Evolutionary conservation across 1,140 invertebrate species (phyloP).

Genomic region (Psilanteris sp.): DNA sequence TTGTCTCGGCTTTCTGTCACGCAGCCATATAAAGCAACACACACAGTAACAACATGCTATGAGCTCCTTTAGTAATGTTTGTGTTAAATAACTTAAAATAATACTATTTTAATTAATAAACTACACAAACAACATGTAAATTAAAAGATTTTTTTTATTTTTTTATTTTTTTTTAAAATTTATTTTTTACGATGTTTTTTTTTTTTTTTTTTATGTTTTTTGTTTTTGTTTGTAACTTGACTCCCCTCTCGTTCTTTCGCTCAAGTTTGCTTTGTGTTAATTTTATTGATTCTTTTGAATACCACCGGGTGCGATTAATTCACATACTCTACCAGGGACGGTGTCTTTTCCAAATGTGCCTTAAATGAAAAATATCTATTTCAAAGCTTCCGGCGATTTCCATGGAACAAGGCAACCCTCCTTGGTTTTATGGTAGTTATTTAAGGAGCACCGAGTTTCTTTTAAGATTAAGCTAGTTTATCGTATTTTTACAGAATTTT

Average conservation of each 20-base stretch:
- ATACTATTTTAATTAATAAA: no score
- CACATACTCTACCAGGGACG: constrained; percentile 55
- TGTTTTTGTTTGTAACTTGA: constrained; percentile 39
- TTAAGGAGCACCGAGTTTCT: constrained; percentile 51
- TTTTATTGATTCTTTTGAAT: constrained; percentile 41
- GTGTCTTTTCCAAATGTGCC: constrained; percentile 60
- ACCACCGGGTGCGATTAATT: constrained; percentile 43
- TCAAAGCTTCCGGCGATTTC: constrained; percentile 51
- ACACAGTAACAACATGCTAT: no score
- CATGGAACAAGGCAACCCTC: constrained; percentile 62
- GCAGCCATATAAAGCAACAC: no score
- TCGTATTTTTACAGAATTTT: constrained; percentile 49
- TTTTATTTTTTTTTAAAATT: no score
- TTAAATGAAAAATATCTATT: constrained; percentile 64
- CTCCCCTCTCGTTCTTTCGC: constrained; percentile 13
- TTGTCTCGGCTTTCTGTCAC: no score
- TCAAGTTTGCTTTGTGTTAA: constrained; percentile 45
- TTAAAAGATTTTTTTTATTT: no score
- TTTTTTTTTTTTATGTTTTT: constrained; percentile 1
- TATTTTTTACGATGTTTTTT: no score
- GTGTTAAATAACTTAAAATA: no score
- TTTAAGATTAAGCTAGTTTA: constrained; percentile 51
- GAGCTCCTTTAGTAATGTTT: no score
- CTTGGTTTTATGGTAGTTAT: constrained; percentile 48
- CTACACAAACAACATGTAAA: no score